These are phyloP conservation scores for Perca fluviatilis DNA, from an alignment of 2,113 vertebrate species.

Conservation along the genomic window DNA sequence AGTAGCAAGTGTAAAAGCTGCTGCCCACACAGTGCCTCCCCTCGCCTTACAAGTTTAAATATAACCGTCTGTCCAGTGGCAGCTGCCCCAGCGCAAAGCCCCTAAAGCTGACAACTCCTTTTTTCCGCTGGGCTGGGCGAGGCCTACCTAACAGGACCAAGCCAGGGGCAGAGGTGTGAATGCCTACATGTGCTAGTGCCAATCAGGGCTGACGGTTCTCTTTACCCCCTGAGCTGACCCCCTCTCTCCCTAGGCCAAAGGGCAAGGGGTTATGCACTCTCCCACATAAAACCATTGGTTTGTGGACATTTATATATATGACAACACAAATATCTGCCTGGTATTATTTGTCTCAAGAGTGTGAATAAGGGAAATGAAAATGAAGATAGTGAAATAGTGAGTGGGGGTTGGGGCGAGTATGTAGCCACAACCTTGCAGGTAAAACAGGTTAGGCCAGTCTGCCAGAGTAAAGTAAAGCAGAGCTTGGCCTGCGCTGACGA, in stretches of 20 bases:
- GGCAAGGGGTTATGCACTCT: constrained; percentile 23
- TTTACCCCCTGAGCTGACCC: constrained; percentile 82
- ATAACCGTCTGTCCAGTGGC: constrained; percentile 77
- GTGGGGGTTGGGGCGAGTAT: constrained; percentile 42
- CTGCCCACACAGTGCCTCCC: constrained; percentile 57
- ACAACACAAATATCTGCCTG: constrained; percentile 10
- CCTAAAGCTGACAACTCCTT: constrained; percentile 82
- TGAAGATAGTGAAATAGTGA: constrained; percentile 34
- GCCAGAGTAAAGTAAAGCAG: constrained; percentile 46
- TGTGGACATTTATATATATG: background rate
- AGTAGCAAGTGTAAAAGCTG: constrained; percentile 84
- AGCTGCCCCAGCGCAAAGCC: constrained; percentile 82
- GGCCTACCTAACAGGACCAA: constrained; percentile 61
- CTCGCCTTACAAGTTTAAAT: constrained; percentile 82
- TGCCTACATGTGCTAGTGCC: constrained; percentile 90
- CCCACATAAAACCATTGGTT: constrained; percentile 28
- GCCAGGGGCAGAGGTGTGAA: constrained; percentile 80
- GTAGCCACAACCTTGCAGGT: constrained; percentile 27
- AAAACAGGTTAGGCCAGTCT: constrained; percentile 79
- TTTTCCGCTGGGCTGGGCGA: constrained; percentile 63
- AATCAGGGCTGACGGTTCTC: constrained; percentile 86
- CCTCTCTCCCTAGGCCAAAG: constrained; percentile 60
- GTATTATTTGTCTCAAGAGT: background rate
- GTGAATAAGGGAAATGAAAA: constrained; percentile 23
- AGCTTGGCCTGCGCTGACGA: constrained; percentile 44